These are phyloP conservation scores for Semibalanus balanoides DNA, from an alignment of 1,140 invertebrate genomes.

Conservation along the genomic window DNA sequence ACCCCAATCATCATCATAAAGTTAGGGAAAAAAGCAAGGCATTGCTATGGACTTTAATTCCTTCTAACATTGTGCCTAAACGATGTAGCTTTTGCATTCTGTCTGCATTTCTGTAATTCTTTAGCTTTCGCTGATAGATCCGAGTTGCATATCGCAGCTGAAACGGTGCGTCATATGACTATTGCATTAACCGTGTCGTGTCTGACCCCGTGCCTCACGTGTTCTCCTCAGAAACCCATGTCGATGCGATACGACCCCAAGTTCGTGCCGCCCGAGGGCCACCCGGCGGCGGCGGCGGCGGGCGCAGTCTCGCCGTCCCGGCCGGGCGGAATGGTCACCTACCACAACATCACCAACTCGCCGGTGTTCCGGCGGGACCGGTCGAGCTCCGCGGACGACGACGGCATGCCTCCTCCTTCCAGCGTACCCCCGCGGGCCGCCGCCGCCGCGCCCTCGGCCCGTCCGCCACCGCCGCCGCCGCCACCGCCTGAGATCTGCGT, in stretches of 20 bases:
- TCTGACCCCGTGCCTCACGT: background rate
- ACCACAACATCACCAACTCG: conserved; percentile 6
- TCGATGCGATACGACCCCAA: background rate
- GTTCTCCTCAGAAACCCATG: background rate
- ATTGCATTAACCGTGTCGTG: too few species aligned
- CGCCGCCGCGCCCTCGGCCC: background rate
- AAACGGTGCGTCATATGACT: too few species aligned
- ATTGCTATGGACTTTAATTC: too few species aligned
- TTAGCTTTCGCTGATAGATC: too few species aligned
- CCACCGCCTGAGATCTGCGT: background rate
- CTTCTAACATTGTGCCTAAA: too few species aligned
- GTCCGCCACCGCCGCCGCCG: background rate
- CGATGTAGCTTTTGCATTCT: too few species aligned
- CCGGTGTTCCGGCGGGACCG: background rate
- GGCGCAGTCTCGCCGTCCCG: background rate
- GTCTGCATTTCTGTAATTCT: too few species aligned
- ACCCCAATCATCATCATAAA: too few species aligned
- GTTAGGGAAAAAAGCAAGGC: too few species aligned
- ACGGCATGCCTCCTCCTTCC: background rate
- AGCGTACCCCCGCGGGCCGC: background rate
- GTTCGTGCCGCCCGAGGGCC: background rate
- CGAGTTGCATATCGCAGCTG: too few species aligned
- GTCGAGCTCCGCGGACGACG: background rate
- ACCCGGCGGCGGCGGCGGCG: conserved; percentile 2
- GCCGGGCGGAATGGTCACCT: background rate